These are phyloP conservation scores for Lepidonotus clava DNA, from an alignment of 2,888 invertebrate genomes.

Conservation along the genomic window DNA sequence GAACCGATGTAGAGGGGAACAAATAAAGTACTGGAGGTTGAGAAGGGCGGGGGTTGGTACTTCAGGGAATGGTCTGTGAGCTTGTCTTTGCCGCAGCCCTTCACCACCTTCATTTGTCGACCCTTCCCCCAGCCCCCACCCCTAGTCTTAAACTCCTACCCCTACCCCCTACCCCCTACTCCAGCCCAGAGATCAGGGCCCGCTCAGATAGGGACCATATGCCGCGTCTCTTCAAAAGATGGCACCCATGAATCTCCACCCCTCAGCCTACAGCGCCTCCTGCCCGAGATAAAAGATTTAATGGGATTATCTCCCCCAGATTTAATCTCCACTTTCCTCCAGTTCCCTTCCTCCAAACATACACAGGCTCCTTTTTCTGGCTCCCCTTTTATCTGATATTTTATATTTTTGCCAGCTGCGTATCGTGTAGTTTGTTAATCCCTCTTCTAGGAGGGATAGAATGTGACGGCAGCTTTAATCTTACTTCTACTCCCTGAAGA, in stretches of 20 bases:
- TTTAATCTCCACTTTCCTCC: conserved; percentile 21
- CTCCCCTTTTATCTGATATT: background rate
- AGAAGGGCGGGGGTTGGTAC: background rate
- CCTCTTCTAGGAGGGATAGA: background rate
- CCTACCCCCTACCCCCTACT: background rate
- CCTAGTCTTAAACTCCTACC: background rate
- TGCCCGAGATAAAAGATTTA: conserved; percentile 40
- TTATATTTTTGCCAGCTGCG: too few relatives aligned
- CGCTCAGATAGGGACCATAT: conserved; percentile 37
- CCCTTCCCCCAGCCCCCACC: background rate
- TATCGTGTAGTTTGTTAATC: background rate
- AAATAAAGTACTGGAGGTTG: too few relatives aligned
- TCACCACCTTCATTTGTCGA: background rate
- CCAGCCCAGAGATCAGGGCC: background rate
- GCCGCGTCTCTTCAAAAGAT: background rate
- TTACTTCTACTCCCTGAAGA: background rate
- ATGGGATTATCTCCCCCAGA: conserved; percentile 23
- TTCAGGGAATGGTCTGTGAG: background rate
- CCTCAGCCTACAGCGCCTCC: background rate
- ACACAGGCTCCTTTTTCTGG: background rate
- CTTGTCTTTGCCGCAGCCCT: conserved; percentile 10
- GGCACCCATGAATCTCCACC: background rate
- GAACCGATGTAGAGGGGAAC: too few relatives aligned
- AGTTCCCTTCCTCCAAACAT: background rate
- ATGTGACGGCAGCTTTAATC: background rate